These are phyloP conservation scores for Scyliorhinus canicula DNA, from an alignment of 2,797 vertebrate species.

Conservation along the genomic window DNA sequence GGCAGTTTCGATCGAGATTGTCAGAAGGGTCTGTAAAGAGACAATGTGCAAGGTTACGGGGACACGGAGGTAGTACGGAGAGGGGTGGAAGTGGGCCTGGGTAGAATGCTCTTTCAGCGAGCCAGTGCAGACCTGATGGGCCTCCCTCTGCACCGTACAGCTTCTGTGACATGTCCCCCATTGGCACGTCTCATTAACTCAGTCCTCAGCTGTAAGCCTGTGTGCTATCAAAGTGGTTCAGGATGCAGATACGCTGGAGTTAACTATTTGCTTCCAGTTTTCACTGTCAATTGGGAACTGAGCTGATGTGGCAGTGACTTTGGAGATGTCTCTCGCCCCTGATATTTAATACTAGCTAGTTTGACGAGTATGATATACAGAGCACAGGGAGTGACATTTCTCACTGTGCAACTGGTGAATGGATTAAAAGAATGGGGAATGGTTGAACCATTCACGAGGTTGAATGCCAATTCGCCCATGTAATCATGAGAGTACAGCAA, in stretches of 20 bases:
- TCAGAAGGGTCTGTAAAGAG: no score
- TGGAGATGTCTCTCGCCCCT: neutral
- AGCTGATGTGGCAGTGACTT: neutral
- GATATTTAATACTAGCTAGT: neutral
- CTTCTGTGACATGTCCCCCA: neutral
- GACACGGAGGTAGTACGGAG: no score
- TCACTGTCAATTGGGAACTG: neutral
- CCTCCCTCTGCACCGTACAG: no score
- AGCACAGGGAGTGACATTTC: neutral
- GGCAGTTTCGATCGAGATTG: no score
- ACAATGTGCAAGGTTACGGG: no score
- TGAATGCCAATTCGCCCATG: neutral
- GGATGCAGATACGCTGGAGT: no score
- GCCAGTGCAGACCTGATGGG: no score
- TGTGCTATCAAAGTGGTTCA: neutral
- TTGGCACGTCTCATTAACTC: neutral
- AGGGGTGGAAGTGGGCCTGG: no score
- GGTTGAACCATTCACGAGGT: no score
- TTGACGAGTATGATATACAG: neutral
- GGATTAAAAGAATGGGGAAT: neutral
- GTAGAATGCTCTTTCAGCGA: no score
- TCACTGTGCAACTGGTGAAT: neutral
- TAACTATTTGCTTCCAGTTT: neutral
- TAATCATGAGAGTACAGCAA: neutral
- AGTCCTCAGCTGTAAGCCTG: neutral